Conservation (phyloP, 1,140 invertebrate genomes). For the Drosophila bipectinata region DNA sequence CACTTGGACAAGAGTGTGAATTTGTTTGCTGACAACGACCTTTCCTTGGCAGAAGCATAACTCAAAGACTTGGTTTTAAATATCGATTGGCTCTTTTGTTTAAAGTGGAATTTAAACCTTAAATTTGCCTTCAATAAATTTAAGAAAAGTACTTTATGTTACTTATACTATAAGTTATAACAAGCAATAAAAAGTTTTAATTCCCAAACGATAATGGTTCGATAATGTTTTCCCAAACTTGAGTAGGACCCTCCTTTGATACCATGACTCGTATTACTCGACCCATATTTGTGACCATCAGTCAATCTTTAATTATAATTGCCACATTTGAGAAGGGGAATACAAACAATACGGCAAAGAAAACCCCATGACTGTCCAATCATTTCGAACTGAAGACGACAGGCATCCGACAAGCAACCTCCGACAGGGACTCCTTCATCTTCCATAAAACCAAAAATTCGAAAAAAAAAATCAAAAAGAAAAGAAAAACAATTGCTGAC, state of each 20-base stretch:
- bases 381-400: background rate
- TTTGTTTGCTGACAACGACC: slow-evolving; percentile 61
- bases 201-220: no score
- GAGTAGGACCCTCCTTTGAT: slow-evolving; percentile 10
- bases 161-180: no score
- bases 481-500: slow-evolving; percentile 49
- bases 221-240: no score
- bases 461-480: slow-evolving; percentile 10
- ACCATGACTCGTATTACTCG: background rate
- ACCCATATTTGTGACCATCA: slow-evolving; percentile 10
- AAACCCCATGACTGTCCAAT: slow-evolving; percentile 24
- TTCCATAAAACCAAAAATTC: background rate
- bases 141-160: no score
- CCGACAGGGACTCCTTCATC: slow-evolving; percentile 29
- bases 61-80: slow-evolving; percentile 5
- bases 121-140: background rate
- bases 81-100: background rate
- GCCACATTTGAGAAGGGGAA: slow-evolving; percentile 29
- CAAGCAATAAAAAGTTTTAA: no score
- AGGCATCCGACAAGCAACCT: slow-evolving; percentile 6
- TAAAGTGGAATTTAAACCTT: background rate
- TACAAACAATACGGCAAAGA: background rate
- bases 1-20: slow-evolving; percentile 39
- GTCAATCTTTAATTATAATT: slow-evolving; percentile 41
- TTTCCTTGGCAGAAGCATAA: slow-evolving; percentile 37